A percentile compares a stretch with the other conserved stretches of the same genome.
phyloP scores from a whole-genome alignment of 2,113 vertebrate species.

The Trinectes maculatus region DNA sequence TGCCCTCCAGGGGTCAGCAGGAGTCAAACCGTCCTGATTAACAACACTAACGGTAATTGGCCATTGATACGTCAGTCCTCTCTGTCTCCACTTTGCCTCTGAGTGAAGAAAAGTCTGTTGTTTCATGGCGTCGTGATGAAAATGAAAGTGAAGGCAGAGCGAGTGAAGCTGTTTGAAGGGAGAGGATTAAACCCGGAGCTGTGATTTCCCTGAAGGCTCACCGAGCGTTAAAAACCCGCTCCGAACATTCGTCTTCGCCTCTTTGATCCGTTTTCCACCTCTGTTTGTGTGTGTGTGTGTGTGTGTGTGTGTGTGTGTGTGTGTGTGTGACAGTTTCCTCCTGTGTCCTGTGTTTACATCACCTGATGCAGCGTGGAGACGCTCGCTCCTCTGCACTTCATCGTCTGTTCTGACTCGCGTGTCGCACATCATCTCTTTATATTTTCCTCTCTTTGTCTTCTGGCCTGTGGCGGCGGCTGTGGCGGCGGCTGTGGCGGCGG shows the following conservation, averaged over 20 bases:
- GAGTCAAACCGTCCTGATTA: slow-evolving; percentile 47
- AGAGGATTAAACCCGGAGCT: not conserved
- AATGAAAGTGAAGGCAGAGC: slow-evolving; percentile 24
- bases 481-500: too few relatives aligned
- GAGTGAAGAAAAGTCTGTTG: slow-evolving; percentile 3
- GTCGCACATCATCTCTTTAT: slow-evolving; percentile 15
- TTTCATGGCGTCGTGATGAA: not conserved
- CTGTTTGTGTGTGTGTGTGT: too few relatives aligned
- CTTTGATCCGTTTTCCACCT: slow-evolving; percentile 9
- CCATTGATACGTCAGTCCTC: slow-evolving; percentile 37
- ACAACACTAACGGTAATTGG: slow-evolving; percentile 59
- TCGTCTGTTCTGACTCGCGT: slow-evolving; percentile 17
- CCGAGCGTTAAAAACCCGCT: slow-evolving; percentile 11
- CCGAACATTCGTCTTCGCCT: not conserved
- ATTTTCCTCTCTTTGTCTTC: slow-evolving; percentile 40
- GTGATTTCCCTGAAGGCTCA: slow-evolving; percentile 10
- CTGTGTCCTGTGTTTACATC: slow-evolving; percentile 33
- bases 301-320: too few relatives aligned
- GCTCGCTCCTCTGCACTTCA: too few relatives aligned
- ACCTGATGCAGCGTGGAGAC: too few relatives aligned
- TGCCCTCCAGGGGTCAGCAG: slow-evolving; percentile 40
- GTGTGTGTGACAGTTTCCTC: too few relatives aligned
- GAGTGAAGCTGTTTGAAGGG: slow-evolving; percentile 4
- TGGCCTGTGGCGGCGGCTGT: slow-evolving; percentile 39
- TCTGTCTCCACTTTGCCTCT: slow-evolving; percentile 6